Base-by-base conservation (phyloP, 2,797 vertebrate species). In the Chiloscyllium punctatum region DNA sequence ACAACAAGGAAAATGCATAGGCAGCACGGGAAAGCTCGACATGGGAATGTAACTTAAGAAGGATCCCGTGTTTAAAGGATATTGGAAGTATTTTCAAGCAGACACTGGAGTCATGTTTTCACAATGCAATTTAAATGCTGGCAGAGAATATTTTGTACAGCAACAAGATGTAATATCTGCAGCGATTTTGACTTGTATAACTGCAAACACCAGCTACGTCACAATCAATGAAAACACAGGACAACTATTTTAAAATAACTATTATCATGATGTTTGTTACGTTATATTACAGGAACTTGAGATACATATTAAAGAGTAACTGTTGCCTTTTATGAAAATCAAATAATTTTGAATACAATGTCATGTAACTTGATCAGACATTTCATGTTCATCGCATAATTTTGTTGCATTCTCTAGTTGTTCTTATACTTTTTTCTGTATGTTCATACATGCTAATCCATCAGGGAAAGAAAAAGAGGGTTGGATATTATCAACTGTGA, bases 11-110 rank as follows among this genome's bases (percentile, higher is more conserved):
- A 1, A 94, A 51, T 94, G 69, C 5, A 74, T 69, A 74, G 42
- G 68, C 94, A 72, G 68, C 94, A 33, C 42, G 11, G 27, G 69
- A 94, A 94, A 33, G 37, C 42, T 94, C 42, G 68, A 94, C 68
- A 42, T n/a, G 30, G 92, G n/a, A 71, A 94, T 74, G 94, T 30
- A 37, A 94, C 71, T 94, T 51, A 94, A 94, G n/a, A 94, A 69
- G 68, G 23, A 74, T 74, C 37, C 57, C 51, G 42, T 72, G 21
- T 94, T 74, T 13, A 42, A 68, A 13, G 62, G 90, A 92, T 92
- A 25, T 92, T 91, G 33, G 62, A 37, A 68, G 27, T 42, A 37
- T 53, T 69, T 92, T n/a, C 90, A 66, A 92, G n/a, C 18, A 92
- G 42, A 92, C 62, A 37, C 90, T 90, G 87, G 87, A 66, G 82